These are phyloP conservation scores for Neopelma chrysocephalum DNA, from an alignment of 2,797 vertebrate genomes.

Conservation along the genomic window DNA sequence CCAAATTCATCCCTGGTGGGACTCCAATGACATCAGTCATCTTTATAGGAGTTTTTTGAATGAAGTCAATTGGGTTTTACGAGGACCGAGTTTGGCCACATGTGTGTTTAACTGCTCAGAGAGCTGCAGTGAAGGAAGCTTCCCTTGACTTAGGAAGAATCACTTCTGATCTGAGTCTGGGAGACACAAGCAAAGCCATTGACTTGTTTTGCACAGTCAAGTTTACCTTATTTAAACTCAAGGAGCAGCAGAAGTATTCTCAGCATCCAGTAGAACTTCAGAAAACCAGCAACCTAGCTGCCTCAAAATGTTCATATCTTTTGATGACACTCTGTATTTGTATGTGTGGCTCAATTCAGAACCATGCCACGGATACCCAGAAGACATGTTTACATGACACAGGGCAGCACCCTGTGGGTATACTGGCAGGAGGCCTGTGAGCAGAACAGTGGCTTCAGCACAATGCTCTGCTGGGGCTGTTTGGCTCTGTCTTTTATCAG, in stretches of 20 bases:
- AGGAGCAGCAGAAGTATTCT: not conserved
- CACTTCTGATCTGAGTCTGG: not conserved
- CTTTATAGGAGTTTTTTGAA: constrained; percentile 61
- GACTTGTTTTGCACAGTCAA: not conserved
- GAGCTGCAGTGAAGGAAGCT: constrained; percentile 13
- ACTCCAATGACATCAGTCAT: constrained; percentile 64
- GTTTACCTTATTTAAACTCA: constrained; percentile 34
- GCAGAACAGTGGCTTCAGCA: not conserved
- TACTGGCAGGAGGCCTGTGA: not conserved
- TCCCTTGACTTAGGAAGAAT: not conserved
- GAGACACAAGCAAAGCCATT: not conserved
- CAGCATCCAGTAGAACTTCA: not conserved
- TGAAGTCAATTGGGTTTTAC: constrained; percentile 51
- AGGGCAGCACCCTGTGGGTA: not conserved
- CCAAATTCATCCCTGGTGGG: constrained; percentile 57
- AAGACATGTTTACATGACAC: not conserved
- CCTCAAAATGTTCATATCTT: not conserved
- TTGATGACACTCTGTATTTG: not conserved
- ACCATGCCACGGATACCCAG: not conserved
- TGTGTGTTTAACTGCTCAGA: constrained; percentile 11
- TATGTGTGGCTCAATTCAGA: not conserved
- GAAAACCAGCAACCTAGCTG: not conserved
- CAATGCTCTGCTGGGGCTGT: rapidly evolving
- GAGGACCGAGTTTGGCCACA: constrained; percentile 19
- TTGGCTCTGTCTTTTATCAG: not conserved